Conservation (phyloP, 2,113 vertebrate species). For the Pelmatolapia mariae region DNA sequence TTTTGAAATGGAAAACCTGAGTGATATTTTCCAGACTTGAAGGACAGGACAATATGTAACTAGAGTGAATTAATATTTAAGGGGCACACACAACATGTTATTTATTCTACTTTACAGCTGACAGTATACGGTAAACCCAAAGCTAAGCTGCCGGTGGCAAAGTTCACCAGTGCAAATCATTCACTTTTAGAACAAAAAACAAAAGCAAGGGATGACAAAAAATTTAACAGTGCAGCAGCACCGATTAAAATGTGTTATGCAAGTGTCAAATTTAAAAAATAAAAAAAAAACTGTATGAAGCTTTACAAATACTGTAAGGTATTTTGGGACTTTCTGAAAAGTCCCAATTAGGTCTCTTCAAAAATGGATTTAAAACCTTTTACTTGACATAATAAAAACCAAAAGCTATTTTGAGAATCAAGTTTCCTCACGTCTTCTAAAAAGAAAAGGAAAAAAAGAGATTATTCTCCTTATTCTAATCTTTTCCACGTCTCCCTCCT, state of each 20-base stretch:
- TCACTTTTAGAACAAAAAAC: neutral
- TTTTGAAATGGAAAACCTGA: neutral
- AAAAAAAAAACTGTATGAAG: neutral
- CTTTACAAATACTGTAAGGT: neutral
- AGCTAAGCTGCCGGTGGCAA: neutral
- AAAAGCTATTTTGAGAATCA: neutral
- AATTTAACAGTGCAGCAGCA: neutral
- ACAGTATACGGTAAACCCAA: neutral
- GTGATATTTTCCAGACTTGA: neutral
- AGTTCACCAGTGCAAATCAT: slow-evolving; percentile 24
- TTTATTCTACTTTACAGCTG: neutral
- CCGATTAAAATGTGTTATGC: neutral
- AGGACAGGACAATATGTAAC: neutral
- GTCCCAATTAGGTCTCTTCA: neutral
- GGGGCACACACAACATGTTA: neutral
- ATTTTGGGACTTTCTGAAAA: neutral
- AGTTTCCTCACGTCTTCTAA: neutral
- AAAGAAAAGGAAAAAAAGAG: neutral
- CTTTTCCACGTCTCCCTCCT: neutral
- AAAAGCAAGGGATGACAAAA: neutral
- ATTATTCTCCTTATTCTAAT: neutral
- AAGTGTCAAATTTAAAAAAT: neutral
- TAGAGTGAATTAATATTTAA: neutral
- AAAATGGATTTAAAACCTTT: neutral
- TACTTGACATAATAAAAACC: neutral